Evolutionary conservation across 1,140 invertebrate species (phyloP).

Genomic region (Venturia canescens): DNA sequence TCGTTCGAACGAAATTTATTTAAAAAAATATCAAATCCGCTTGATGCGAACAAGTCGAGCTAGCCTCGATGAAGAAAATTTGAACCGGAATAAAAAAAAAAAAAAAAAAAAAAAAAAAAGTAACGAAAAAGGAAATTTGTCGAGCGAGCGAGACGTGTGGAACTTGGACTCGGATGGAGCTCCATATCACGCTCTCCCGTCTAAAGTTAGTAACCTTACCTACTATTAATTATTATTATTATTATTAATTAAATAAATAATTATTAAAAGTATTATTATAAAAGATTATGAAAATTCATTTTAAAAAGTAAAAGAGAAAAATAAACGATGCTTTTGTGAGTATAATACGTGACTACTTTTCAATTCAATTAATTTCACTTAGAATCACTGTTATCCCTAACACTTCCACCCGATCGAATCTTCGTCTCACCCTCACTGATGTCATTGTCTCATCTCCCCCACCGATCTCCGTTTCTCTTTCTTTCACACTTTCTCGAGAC

Average conservation of each 20-base stretch:
- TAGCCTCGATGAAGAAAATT: conserved; percentile 23
- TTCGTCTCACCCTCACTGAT: not conserved
- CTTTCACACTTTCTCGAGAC: conserved; percentile 30
- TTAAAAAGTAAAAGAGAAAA: conserved; percentile 72
- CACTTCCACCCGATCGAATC: conserved; percentile 29
- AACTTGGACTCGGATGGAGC: conserved; percentile 66
- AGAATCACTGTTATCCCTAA: conserved; percentile 40
- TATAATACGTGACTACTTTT: conserved; percentile 66
- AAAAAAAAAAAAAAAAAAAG: conserved; percentile 10
- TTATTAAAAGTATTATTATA: conserved; percentile 48
- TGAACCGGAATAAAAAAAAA: conserved; percentile 14
- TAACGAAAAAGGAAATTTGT: conserved; percentile 1
- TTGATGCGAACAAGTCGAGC: conserved; percentile 36
- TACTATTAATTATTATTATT: conserved; percentile 60
- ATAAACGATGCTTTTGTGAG: conserved; percentile 78
- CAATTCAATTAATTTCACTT: conserved; percentile 57
- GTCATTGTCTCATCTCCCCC: not conserved
- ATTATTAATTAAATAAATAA: conserved; percentile 18
- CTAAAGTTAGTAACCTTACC: conserved; percentile 69
- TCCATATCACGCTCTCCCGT: conserved; percentile 69
- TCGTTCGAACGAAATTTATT: conserved; percentile 5
- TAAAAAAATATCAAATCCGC: conserved; percentile 11
- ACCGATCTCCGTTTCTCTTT: not conserved
- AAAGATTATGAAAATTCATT: conserved; percentile 76
- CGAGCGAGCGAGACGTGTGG: conserved; percentile 66